These are phyloP conservation scores for Orgyia antiqua DNA, from an alignment of 2,888 invertebrate genomes.

Conservation along the genomic window DNA sequence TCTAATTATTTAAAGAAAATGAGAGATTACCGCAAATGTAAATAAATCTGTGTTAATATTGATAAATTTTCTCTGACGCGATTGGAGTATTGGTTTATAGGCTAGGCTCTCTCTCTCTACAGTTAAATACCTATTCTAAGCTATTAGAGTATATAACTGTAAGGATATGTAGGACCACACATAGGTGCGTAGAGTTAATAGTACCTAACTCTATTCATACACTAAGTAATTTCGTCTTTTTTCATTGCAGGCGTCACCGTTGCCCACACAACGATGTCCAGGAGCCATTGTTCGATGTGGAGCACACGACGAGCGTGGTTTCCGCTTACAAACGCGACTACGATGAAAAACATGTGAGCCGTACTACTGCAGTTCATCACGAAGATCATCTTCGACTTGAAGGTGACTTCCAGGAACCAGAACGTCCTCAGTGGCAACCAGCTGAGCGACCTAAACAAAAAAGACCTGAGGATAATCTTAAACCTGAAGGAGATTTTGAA, in stretches of 20 bases:
- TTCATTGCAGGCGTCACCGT: constrained; percentile 84
- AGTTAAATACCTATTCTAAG: background rate
- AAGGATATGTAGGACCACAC: too few species aligned
- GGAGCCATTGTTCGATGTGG: constrained; percentile 78
- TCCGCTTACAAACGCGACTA: constrained; percentile 82
- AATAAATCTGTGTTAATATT: too few species aligned
- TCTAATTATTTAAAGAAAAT: too few species aligned
- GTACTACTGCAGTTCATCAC: constrained; percentile 78
- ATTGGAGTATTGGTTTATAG: too few species aligned
- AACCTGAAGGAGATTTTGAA: constrained; percentile 77
- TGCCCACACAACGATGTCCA: constrained; percentile 86
- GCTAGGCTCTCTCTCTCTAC: too few species aligned
- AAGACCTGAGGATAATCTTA: constrained; percentile 78
- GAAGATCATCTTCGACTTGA: constrained; percentile 85
- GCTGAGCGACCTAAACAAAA: constrained; percentile 78
- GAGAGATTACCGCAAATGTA: too few species aligned
- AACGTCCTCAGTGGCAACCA: constrained; percentile 67
- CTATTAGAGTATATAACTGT: background rate
- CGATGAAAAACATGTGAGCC: constrained; percentile 81
- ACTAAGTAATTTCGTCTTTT: constrained; percentile 1
- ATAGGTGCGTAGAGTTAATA: too few species aligned
- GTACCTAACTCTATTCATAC: background rate
- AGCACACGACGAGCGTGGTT: constrained; percentile 74
- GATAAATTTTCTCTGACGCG: too few species aligned
- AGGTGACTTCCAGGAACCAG: constrained; percentile 81